Percentiles rank a stretch among this genome's conserved stretches.
Evolutionary conservation across 2,888 invertebrate genomes (phyloP).

Genomic region (Siphlonurus alternatus): DNA sequence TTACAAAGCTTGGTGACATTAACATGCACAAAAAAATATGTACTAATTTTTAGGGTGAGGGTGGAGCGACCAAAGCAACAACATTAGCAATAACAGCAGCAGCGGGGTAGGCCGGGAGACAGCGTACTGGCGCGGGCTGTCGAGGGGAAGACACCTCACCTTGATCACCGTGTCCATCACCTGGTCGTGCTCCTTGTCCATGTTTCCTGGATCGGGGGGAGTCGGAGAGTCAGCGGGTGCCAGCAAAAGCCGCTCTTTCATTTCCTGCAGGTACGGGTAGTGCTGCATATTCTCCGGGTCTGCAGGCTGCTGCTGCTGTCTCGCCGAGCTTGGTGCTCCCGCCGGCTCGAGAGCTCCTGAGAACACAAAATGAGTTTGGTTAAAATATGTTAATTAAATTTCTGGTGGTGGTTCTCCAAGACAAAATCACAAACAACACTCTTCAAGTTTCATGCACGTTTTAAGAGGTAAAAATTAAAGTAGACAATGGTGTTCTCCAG

Average conservation of each 20-base stretch:
- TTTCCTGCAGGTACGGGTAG: slow-evolving; percentile 84
- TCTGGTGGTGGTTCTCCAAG: too few relatives aligned
- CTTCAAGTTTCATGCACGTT: too few relatives aligned
- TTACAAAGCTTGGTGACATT: too few relatives aligned
- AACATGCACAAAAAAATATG: too few relatives aligned
- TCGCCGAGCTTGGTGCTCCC: not conserved
- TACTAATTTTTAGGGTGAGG: too few relatives aligned
- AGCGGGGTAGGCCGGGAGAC: not conserved
- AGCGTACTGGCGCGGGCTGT: not conserved
- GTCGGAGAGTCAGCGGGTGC: slow-evolving; percentile 32
- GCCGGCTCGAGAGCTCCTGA: not conserved
- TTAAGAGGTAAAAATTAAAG: too few relatives aligned
- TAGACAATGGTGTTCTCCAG: too few relatives aligned
- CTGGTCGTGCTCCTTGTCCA: slow-evolving; percentile 15
- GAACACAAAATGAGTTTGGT: too few relatives aligned
- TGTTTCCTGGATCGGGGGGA: slow-evolving; percentile 21
- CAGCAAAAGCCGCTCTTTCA: slow-evolving; percentile 77
- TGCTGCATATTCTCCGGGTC: slow-evolving; percentile 45
- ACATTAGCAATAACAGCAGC: too few relatives aligned
- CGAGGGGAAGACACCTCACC: slow-evolving; percentile 54
- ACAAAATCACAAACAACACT: too few relatives aligned
- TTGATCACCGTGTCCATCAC: slow-evolving; percentile 71
- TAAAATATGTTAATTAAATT: too few relatives aligned
- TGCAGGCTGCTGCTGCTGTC: not conserved
- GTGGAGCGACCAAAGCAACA: not conserved